Base-by-base conservation (phyloP, 1,140 invertebrate species). In the Trichonephila clavipes region DNA sequence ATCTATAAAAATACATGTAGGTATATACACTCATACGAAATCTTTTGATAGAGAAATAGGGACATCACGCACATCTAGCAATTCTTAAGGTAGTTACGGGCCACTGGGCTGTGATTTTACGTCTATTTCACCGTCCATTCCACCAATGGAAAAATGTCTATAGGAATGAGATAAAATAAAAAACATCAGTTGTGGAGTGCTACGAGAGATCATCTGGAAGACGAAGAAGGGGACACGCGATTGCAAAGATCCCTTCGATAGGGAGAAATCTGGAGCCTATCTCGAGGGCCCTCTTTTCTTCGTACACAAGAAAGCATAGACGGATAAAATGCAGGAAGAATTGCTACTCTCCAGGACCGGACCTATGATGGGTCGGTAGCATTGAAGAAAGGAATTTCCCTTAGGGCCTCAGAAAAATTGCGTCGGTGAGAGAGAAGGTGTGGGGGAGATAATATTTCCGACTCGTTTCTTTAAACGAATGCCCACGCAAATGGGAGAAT, bases 241-340 rank as follows among this genome's bases (percentile, higher is more conserved):
- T 87, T 87, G 24, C 85, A 10, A 24, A 87, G 85, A 87, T 87
- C 59, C 28, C 19, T 28, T 28, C 16, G 2, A 59, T 28, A 64
- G 62, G 5, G 14, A 19, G 51, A 86, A 86, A 28, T 82, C 77
- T 40, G 18, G 19, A 62, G 66, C 6, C 16, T 21, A 83, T 83
- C 82, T 83, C 82, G 82, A 83, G 82, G 82, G 82, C 21, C 19
- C 82, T 58, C 44, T 59, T 83, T 83, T 24, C 82, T 83, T 83
- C 82, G 8, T 19, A 77, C 34, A 77, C 72, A 77, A 77, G 72
- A 77, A 18, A 34, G 72, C 28, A 40, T n/a, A 44, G 82, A 83
- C 40, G 82, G 72, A 83, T 83, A 83, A 58, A 83, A 83, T n/a
- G 44, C 44, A 28, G n/a, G 44, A 18, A 58, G 81, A 83, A 83